These are phyloP conservation scores for Sus cebifrons DNA, from an alignment of 2,797 vertebrate species.

Conservation along the genomic window DNA sequence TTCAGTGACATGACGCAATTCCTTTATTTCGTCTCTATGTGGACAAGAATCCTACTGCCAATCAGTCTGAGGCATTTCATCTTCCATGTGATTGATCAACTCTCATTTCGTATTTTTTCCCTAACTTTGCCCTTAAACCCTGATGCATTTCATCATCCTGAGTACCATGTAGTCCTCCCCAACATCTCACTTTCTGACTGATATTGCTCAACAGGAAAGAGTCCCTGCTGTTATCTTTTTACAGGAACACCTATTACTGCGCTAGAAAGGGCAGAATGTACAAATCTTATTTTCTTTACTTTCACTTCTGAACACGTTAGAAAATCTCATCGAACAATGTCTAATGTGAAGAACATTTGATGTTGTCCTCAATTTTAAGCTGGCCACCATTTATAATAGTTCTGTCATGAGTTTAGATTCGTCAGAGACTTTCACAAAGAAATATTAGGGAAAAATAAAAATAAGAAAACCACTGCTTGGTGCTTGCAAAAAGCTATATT, in stretches of 20 bases:
- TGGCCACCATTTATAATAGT: background rate
- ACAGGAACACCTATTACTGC: background rate
- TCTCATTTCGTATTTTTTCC: background rate
- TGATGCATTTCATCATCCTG: background rate
- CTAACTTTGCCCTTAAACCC: background rate
- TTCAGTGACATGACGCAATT: background rate
- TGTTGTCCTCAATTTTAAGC: background rate
- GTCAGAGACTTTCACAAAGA: background rate
- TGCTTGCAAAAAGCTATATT: background rate
- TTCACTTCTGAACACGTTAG: background rate
- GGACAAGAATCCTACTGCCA: constrained; percentile 15
- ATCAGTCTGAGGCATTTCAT: background rate
- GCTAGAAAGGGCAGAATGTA: background rate
- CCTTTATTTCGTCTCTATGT: constrained; percentile 40
- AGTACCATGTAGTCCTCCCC: rapidly evolving
- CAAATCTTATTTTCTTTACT: constrained; percentile 3
- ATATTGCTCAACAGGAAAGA: background rate
- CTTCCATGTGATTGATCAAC: background rate
- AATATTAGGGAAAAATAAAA: constrained; percentile 4
- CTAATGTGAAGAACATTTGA: background rate
- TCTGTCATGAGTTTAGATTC: background rate
- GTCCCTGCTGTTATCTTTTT: background rate
- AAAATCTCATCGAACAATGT: constrained; percentile 42
- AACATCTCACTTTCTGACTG: background rate
- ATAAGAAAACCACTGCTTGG: background rate